A percentile compares a stretch with the other conserved stretches of the same genome.
Evolutionary conservation across 2,113 vertebrate genomes (phyloP).

Genomic region (Ceyx melanurus): DNA sequence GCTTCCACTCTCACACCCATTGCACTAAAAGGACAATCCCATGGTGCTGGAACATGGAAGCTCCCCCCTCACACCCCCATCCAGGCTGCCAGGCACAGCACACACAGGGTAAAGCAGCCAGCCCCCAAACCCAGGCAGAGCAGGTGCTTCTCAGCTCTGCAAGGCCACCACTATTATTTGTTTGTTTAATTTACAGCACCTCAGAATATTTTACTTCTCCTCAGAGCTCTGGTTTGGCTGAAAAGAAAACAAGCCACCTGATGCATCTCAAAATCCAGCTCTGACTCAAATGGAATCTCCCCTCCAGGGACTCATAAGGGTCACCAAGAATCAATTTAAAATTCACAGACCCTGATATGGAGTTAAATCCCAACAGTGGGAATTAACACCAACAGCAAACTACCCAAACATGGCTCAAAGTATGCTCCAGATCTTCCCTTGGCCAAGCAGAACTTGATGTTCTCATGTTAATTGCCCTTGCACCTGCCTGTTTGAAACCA

Average conservation of each 20-base stretch:
- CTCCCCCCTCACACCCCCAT: constrained; percentile 12
- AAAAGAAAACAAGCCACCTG: not conserved
- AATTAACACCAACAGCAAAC: not conserved
- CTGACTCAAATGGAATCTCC: not conserved
- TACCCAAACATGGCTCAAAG: not conserved
- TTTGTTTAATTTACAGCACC: not conserved
- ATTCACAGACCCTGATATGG: not conserved
- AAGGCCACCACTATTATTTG: not conserved
- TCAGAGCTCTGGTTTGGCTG: not conserved
- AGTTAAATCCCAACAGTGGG: not conserved
- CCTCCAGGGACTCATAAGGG: not conserved
- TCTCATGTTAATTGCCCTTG: not conserved
- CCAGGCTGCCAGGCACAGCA: constrained; percentile 36
- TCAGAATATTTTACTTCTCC: not conserved
- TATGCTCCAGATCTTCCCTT: not conserved
- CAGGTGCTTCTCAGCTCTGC: not conserved
- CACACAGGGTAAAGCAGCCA: not conserved
- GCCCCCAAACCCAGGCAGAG: not conserved
- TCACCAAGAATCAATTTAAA: not conserved
- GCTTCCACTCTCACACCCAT: not conserved
- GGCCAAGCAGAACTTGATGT: not conserved
- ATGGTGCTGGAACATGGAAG: not conserved
- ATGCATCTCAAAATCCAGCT: not conserved
- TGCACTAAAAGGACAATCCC: constrained; percentile 54
- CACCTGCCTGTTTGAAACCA: not conserved